Evolutionary conservation across 2,113 vertebrate genomes (phyloP).

Genomic region (Oreochromis spilurus): DNA sequence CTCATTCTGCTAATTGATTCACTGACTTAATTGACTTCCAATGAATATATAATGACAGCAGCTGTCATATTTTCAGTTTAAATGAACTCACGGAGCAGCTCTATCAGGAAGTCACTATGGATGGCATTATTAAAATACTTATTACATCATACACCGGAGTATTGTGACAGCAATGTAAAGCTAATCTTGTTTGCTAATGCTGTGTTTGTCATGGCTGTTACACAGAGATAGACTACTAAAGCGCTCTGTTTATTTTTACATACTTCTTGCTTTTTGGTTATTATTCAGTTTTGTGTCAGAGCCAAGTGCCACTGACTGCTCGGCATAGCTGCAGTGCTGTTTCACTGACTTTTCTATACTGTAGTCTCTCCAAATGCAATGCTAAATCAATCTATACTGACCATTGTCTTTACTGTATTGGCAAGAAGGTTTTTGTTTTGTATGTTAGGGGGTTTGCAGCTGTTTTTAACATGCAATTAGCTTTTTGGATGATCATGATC

Average conservation of each 20-base stretch:
- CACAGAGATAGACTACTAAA: not conserved
- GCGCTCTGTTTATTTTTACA: not conserved
- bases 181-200: constrained; percentile 23
- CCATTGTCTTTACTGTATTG: not conserved
- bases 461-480: not conserved
- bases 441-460: not conserved
- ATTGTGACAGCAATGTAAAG: constrained; percentile 22
- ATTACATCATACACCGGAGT: constrained; percentile 11
- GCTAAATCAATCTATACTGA: not conserved
- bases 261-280: not conserved
- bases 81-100: constrained; percentile 19
- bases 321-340: not conserved
- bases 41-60: constrained; percentile 61
- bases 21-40: constrained; percentile 60
- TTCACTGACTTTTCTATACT: not conserved
- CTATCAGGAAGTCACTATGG: constrained; percentile 21
- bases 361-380: not conserved
- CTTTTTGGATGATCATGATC: not conserved
- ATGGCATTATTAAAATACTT: constrained; percentile 26
- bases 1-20: constrained; percentile 65
- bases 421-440: not conserved
- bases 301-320: not conserved
- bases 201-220: not conserved
- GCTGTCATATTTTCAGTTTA: constrained; percentile 52
- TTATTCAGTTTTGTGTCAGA: not conserved